Evolutionary conservation across 1,140 invertebrate genomes (phyloP).

Genomic region (Pollicipes pollicipes): DNA sequence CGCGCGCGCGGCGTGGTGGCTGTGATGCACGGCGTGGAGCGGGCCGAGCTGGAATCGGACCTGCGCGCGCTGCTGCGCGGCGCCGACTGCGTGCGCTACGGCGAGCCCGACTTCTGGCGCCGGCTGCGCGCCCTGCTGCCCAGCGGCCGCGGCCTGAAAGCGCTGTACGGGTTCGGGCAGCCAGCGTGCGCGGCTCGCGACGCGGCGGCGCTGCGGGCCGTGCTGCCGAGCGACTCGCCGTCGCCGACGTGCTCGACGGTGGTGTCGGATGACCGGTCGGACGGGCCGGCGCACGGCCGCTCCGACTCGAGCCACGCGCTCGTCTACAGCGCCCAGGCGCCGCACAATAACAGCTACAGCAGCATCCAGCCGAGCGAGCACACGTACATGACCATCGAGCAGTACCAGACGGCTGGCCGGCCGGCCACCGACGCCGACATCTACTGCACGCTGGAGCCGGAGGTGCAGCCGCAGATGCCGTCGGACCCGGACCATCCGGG

Average conservation of each 20-base stretch:
- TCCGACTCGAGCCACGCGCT: neutral
- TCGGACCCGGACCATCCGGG: neutral
- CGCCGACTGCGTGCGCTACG: neutral
- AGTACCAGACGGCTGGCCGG: neutral
- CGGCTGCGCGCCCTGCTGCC: neutral
- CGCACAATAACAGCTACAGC: neutral
- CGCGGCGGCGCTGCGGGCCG: too few relatives aligned
- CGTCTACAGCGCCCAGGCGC: neutral
- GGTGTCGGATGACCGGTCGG: neutral
- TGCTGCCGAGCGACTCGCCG: neutral
- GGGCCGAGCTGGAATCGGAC: neutral
- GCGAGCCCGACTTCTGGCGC: neutral
- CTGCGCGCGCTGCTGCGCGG: neutral
- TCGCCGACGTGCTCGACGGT: constrained; percentile 3
- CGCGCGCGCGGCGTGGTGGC: neutral
- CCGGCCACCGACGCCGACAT: neutral
- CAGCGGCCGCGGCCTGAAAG: neutral
- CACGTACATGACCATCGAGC: constrained; percentile 3
- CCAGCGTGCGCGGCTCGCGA: too few relatives aligned
- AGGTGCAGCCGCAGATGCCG: neutral
- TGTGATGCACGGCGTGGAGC: neutral
- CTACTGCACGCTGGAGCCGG: neutral
- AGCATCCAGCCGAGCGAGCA: neutral
- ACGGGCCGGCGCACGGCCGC: neutral
- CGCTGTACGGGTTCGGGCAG: neutral